These are phyloP conservation scores for Pteromalus puparum DNA, from an alignment of 1,140 invertebrate species.

Conservation along the genomic window DNA sequence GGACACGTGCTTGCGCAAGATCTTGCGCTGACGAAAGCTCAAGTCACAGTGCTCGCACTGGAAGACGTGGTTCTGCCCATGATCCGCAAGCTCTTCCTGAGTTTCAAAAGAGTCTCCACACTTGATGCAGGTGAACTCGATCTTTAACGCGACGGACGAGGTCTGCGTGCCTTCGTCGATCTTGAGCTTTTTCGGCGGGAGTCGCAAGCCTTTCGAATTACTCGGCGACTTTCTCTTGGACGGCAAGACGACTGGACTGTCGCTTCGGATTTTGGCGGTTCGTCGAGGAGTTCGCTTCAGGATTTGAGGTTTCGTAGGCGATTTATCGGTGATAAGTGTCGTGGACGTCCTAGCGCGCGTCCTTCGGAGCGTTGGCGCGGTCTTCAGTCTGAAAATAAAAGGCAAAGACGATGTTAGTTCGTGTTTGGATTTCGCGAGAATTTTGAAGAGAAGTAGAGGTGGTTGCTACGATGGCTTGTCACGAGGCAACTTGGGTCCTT, in stretches of 20 bases:
- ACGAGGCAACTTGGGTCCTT: not conserved
- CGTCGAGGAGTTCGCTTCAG: not conserved
- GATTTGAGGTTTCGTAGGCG: not conserved
- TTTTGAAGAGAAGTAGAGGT: not conserved
- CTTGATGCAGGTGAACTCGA: not conserved
- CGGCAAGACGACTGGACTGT: not conserved
- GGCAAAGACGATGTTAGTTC: slow-evolving; percentile 20
- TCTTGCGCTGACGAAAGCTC: not conserved
- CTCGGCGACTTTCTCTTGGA: not conserved
- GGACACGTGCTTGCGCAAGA: slow-evolving; percentile 6
- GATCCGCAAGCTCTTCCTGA: not conserved
- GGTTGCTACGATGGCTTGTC: not conserved
- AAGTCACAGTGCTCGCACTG: not conserved
- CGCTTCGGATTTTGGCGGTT: not conserved
- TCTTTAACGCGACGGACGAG: too few species aligned
- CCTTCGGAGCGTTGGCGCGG: not conserved
- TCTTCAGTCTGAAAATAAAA: slow-evolving; percentile 38
- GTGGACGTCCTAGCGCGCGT: not conserved
- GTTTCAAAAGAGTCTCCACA: not conserved
- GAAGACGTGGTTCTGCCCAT: not conserved
- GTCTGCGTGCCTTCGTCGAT: not conserved
- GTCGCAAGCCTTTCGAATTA: not conserved
- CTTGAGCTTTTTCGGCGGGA: not conserved
- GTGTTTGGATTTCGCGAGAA: not conserved
- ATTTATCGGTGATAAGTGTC: not conserved